Evolutionary conservation across 23 tunicate species (phyloP), one percentile per base, ranked within the genome.

Genomic region (Phallusia fumigata): DNA sequence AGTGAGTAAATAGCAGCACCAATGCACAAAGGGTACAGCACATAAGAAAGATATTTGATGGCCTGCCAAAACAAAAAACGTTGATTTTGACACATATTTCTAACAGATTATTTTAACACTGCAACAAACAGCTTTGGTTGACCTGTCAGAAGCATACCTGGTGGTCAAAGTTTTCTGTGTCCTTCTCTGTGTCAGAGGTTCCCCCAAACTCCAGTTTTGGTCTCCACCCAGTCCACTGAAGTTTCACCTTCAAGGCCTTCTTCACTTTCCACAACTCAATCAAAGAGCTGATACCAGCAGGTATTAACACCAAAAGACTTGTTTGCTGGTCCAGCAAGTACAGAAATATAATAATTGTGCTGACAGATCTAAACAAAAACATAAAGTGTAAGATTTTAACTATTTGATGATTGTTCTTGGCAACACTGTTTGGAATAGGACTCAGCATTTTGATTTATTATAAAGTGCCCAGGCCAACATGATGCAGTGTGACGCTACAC

Each of bases 241-340:
- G 44, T 18, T 44, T 79, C 40, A 97, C 80, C 73, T 89, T 88
- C 24, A 92, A 64, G 22, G 97, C 99, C 40, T 92, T 92, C 19
- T 82, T 88, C 19, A 97, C 90, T 76, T 97, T 97, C 99, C 99
- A 97, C 30, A 86, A 75, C 80, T 97, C 99, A 18, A 97, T 97
- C 16, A 97, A 2, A 30, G 88, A 82, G 32, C 94, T 94, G 35
- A 94, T 89, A 31, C 95, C 98, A 21, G 93, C 90, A 73, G 98
- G 98, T 12, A 94, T 79, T 6, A 89, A 81, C 26, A 94, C 87
- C 53, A 94, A 47, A n/a, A 83, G 76, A 36, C 98, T 94, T 5
- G 99, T 92, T 40, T 88, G 76, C 80, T 97, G 88, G 58, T 92
- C 93, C 36, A 86, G 45, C 80, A 97, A 79, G 80, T 84, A 93